Evolutionary conservation across 1,140 invertebrate genomes (phyloP), one percentile per base, ranked within the genome.

Genomic region (Tetramorium simillimum): DNA sequence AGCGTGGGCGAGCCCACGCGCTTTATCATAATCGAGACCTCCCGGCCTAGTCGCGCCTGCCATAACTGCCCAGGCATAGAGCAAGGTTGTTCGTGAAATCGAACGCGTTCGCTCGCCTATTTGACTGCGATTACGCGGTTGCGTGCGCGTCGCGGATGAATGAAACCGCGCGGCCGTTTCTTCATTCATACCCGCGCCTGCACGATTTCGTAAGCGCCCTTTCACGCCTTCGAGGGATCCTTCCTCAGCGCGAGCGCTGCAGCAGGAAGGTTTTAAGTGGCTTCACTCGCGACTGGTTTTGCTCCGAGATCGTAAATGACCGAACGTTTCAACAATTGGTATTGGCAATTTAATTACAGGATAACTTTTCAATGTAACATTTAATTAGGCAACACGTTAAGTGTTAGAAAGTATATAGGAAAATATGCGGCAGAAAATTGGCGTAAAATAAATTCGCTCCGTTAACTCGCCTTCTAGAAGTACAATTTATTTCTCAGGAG

Each of bases 11-110:
- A 12, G 69, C 90, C 90, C 75, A 90, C 90, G 87, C 90, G 90
- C 77, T 89, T 88, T 90, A 91, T 91, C 87, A 91, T 91, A 91
- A 91, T 91, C 90, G 90, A 75, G 80, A 91, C 87, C 89, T 67
- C 88, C 89, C 87, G 75, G 90, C 89, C 90, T 91, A 91, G 90
- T 89, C 90, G 85, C 87, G 90, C 82, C 67, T 90, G 88, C 88
- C 89, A 87, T 87, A 89, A 89, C 78, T 89, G 75, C 75, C 86
- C 73, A 85, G 78, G 89, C 89, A 85, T 87, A 85, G 89, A 85
- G 88, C 89, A 90, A 90, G 88, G 89, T 90, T 90, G 88, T 53
- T 60, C 72, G 72, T 51, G 87, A 77, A 86, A 86, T 72, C 62
- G 53, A 72, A 62, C 76, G 46, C 65, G 87, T 76, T 67, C 56